Percentiles rank a stretch among this genome's conserved stretches.
These are phyloP conservation scores for Macrobrachium nipponense DNA, from an alignment of 1,140 invertebrate genomes.

Conservation along the genomic window DNA sequence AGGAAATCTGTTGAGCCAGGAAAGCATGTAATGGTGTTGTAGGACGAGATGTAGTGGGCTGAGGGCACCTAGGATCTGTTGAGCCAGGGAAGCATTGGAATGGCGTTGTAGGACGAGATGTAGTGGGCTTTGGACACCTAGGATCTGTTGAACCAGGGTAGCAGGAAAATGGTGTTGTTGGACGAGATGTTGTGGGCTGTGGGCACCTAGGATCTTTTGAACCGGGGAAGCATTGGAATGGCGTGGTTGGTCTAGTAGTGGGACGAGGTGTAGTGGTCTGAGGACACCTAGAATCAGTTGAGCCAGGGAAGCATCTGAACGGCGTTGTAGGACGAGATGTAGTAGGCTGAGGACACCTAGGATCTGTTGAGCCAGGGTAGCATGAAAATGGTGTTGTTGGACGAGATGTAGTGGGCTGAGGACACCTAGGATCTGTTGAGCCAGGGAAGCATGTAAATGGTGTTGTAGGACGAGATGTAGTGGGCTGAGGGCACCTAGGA, in stretches of 20 bases:
- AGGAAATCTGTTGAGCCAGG: slow-evolving; percentile 26
- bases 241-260: neutral
- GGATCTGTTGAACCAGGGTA: slow-evolving; percentile 65
- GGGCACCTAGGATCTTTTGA: slow-evolving; percentile 46
- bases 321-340: neutral
- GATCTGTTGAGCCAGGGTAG: slow-evolving; percentile 22
- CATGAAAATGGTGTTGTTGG: neutral
- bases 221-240: slow-evolving; percentile 30
- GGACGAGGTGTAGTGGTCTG: neutral
- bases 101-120: too few species aligned
- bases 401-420: slow-evolving; percentile 1
- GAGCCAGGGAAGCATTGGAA: too few species aligned
- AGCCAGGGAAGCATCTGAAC: too few species aligned
- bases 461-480: neutral
- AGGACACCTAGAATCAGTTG: neutral
- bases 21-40: neutral
- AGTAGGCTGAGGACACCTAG: neutral
- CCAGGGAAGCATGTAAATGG: slow-evolving; percentile 34
- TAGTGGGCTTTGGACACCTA: slow-evolving; percentile 51
- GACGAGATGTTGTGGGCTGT: neutral
- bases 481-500: slow-evolving; percentile 15
- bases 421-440: slow-evolving; percentile 44
- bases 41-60: neutral
- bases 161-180: slow-evolving; percentile 17
- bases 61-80: too few species aligned